Percentiles rank a stretch among this genome's conserved stretches.
Conservation (phyloP, 1,140 invertebrate genomes). For the Diabrotica undecimpunctata region DNA sequence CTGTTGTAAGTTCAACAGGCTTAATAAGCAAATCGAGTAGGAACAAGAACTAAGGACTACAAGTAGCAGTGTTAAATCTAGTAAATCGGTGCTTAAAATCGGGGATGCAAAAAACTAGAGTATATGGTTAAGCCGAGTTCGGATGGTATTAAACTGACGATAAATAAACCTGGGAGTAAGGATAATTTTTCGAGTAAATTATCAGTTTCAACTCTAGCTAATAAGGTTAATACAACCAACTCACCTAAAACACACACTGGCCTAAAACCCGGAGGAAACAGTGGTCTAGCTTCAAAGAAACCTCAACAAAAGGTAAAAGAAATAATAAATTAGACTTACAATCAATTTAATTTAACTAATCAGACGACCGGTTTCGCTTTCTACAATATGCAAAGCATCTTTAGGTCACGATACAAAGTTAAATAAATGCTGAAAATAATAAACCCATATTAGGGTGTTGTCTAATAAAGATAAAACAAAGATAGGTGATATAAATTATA, state of each 20-base stretch:
- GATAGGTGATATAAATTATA: no score
- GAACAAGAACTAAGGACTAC: conserved; percentile 23
- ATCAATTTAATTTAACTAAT: no score
- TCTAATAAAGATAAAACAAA: no score
- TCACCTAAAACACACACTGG: conserved; percentile 77
- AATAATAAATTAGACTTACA: no score
- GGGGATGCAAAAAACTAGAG: conserved; percentile 69
- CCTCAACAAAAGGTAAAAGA: no score
- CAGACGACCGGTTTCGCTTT: no score
- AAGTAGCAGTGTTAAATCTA: conserved; percentile 20
- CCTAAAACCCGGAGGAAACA: conserved; percentile 77
- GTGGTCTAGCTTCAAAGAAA: conserved; percentile 76
- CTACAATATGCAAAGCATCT: no score
- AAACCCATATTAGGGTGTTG: no score
- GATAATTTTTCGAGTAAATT: conserved; percentile 49
- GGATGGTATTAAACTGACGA: conserved; percentile 84
- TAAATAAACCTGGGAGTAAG: conserved; percentile 76
- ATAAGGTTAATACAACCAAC: conserved; percentile 46
- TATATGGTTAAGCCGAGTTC: conserved; percentile 83
- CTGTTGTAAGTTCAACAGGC: conserved; percentile 47
- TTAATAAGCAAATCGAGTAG: conserved; percentile 42
- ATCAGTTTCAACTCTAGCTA: conserved; percentile 33
- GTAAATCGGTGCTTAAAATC: conserved; percentile 50
- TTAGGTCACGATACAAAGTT: no score
- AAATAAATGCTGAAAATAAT: no score